Evolutionary conservation across 2,113 vertebrate species (phyloP).

Genomic region (Nansenia antarctica): DNA sequence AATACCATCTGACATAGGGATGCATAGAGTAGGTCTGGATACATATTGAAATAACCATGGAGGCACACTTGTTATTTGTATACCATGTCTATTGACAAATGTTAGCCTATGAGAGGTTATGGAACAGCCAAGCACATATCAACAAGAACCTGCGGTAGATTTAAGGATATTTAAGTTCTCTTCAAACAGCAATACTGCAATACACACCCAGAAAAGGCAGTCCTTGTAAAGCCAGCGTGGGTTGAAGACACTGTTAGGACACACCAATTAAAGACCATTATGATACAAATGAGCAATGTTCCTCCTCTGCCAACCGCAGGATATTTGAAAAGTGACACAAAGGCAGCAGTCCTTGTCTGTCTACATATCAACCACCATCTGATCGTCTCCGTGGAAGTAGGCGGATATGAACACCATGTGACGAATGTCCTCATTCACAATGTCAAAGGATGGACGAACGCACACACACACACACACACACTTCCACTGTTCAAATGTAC

Average conservation of each 20-base stretch:
- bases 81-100: neutral
- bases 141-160: constrained; percentile 19
- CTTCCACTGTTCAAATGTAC: neutral
- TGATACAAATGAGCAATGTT: constrained; percentile 7
- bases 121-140: neutral
- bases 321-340: constrained; percentile 7
- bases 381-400: neutral
- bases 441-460: neutral
- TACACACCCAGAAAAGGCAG: constrained; percentile 20
- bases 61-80: neutral
- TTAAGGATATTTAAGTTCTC: constrained; percentile 30
- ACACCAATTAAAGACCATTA: constrained; percentile 35
- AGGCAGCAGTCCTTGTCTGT: neutral
- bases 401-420: constrained; percentile 12
- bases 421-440: neutral
- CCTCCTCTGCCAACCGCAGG: neutral
- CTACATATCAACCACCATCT: neutral
- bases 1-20: no score
- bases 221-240: constrained; percentile 21
- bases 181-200: constrained; percentile 13
- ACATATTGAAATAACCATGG: neutral
- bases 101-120: neutral
- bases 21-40: no score
- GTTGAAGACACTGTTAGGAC: constrained; percentile 10
- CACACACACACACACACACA: neutral